Conservation (phyloP, 2,797 vertebrate genomes). For the Propithecus perrieri region DNA sequence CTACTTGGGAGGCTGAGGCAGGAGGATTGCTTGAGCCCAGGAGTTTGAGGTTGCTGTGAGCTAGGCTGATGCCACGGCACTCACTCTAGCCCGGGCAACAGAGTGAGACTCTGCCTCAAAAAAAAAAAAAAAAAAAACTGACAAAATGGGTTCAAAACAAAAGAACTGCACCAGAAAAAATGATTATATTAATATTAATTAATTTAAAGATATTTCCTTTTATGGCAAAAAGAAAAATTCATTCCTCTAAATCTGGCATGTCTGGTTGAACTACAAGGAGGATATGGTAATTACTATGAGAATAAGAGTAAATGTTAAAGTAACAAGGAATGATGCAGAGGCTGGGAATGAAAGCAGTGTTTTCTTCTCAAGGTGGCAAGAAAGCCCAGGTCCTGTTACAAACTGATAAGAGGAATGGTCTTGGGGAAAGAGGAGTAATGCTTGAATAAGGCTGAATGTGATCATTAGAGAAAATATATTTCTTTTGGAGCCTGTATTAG, state of each 20-base stretch:
- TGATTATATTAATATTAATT: not conserved
- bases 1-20: no score
- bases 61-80: no score
- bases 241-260: not conserved
- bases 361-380: not conserved
- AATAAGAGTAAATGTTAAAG: not conserved
- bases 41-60: no score
- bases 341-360: not conserved
- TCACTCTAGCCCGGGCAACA: no score
- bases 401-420: not conserved
- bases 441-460: not conserved
- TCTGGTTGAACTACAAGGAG: not conserved
- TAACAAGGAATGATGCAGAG: not conserved
- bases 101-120: no score
- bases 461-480: not conserved
- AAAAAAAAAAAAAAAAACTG: no score
- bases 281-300: not conserved
- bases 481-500: not conserved
- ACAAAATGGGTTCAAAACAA: not conserved
- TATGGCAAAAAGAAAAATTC: not conserved
- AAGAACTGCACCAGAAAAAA: not conserved
- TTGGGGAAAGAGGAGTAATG: not conserved
- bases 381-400: not conserved
- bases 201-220: not conserved
- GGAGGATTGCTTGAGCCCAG: no score